A percentile compares a stretch with the other conserved stretches of the same genome.
Evolutionary conservation across 1,140 invertebrate species (phyloP).

Genomic region (Samia ricini): DNA sequence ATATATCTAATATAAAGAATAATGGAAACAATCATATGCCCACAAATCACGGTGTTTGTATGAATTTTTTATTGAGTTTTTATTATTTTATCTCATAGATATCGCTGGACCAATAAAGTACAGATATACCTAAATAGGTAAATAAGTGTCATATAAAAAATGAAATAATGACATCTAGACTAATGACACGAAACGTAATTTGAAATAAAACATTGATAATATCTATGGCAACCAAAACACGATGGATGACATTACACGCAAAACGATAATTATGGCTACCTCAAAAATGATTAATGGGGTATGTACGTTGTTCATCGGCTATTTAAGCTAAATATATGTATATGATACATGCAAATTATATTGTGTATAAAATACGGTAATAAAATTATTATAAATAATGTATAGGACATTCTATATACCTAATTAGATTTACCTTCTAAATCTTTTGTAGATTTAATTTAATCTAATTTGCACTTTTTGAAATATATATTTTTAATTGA

Average conservation of each 20-base stretch:
- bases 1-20: no score
- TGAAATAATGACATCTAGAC: neutral
- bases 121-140: neutral
- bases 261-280: conserved; percentile 38
- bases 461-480: no score
- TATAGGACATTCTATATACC: neutral
- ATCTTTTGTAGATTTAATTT: no score
- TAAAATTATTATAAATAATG: neutral
- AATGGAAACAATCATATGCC: no score
- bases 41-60: no score
- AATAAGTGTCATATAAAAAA: neutral
- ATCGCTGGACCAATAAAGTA: neutral
- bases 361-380: neutral
- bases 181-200: conserved; percentile 26
- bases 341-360: neutral
- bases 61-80: no score
- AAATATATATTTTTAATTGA: no score
- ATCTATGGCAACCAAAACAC: conserved; percentile 30
- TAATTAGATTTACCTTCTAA: no score
- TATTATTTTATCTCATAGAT: no score
- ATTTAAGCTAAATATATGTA: neutral
- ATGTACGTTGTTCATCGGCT: conserved; percentile 5
- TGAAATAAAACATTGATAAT: conserved; percentile 35
- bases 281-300: conserved; percentile 31
- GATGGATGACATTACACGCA: conserved; percentile 45